Conservation (phyloP, 2,113 vertebrate genomes). For the Nothoprocta perdicaria region DNA sequence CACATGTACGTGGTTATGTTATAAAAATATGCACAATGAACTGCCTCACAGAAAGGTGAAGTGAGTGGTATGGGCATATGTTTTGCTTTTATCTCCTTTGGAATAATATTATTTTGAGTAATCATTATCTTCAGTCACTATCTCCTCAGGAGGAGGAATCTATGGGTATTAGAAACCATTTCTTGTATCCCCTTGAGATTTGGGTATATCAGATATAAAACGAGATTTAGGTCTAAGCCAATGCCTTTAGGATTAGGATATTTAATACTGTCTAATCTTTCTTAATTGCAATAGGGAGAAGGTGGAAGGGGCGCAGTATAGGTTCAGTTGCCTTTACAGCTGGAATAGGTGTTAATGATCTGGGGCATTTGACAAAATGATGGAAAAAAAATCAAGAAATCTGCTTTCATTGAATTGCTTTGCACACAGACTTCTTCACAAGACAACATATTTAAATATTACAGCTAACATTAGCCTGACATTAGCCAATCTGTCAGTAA, state of each 20-base stretch:
- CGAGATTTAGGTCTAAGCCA: background rate
- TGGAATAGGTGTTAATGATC: background rate
- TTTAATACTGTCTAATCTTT: background rate
- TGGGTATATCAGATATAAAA: background rate
- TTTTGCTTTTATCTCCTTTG: background rate
- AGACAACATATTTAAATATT: background rate
- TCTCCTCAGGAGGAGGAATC: background rate
- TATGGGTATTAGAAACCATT: background rate
- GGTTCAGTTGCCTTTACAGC: background rate
- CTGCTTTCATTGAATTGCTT: background rate
- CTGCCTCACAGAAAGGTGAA: background rate
- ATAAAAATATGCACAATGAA: background rate
- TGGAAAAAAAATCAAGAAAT: background rate
- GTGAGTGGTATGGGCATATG: fast-evolving
- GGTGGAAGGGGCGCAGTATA: background rate
- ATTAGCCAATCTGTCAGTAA: background rate
- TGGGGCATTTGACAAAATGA: background rate
- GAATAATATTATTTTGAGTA: background rate
- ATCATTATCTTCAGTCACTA: background rate
- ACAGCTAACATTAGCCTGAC: background rate
- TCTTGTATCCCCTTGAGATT: background rate
- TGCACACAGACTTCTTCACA: background rate
- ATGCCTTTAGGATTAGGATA: background rate
- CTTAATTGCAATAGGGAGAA: background rate
- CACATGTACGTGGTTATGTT: background rate